These are phyloP conservation scores for Mesocricetus auratus DNA, from an alignment of 2,113 vertebrate species.

Conservation along the genomic window DNA sequence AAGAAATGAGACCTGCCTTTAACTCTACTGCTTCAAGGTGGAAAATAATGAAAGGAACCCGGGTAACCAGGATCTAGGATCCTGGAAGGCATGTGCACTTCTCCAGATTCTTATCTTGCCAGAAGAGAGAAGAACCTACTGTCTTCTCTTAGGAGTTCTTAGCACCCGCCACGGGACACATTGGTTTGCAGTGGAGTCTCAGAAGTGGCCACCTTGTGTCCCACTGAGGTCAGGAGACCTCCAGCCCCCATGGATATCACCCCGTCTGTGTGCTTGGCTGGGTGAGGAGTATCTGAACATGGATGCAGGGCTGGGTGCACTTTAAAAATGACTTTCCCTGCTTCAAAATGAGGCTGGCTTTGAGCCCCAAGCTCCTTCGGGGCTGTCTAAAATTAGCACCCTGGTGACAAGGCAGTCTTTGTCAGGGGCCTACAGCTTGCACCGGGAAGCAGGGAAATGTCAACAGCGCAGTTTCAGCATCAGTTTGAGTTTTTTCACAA, in stretches of 20 bases:
- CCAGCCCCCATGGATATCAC: rapidly evolving
- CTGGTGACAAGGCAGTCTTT: slow-evolving; percentile 18
- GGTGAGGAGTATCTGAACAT: no score
- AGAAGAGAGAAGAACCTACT: background rate
- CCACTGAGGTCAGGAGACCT: rapidly evolving
- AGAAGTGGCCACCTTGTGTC: rapidly evolving
- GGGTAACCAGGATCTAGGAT: rapidly evolving
- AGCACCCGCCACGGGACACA: background rate
- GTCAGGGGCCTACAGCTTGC: background rate
- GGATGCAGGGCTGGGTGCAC: background rate
- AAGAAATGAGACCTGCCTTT: background rate
- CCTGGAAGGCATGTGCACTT: rapidly evolving
- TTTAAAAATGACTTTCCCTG: background rate
- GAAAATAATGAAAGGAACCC: background rate
- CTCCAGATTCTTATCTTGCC: background rate
- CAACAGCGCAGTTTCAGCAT: slow-evolving; percentile 29
- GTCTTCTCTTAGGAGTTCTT: rapidly evolving
- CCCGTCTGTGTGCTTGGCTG: background rate
- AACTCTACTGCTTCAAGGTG: background rate
- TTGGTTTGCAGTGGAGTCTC: rapidly evolving
- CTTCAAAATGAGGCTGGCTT: background rate
- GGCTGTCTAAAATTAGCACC: slow-evolving; percentile 53
- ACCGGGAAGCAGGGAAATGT: background rate
- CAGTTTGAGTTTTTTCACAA: slow-evolving; percentile 8
- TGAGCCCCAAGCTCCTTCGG: background rate